Base-by-base conservation (phyloP, 2,888 invertebrate genomes). In the Yponomeuta evonymella region DNA sequence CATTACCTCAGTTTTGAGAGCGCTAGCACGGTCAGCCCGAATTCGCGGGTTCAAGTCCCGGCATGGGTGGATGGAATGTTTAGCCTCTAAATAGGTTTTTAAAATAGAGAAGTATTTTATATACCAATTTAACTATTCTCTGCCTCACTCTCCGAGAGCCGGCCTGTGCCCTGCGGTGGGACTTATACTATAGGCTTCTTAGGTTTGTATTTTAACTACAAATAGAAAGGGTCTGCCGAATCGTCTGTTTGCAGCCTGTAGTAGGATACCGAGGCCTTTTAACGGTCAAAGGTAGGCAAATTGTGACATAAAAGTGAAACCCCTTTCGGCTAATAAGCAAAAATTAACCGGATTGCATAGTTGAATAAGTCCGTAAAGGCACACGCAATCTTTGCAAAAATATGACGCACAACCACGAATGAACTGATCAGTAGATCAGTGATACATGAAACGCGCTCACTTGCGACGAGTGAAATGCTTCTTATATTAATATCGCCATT, bases 401-500 rank as follows among this genome's bases (percentile, higher is more conserved):
- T 30, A 65, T 30, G 29, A 67, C 23, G 48, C 9, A 43, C 23
- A 15, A 48, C 67, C 23, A 67, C 67, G 67, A 43, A 67, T 48
- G 9, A 43, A 36, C 23, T 48, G 23, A 48, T 43, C 48, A 23
- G 15, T 9, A 43, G 48, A 33, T 36, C 67, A 36, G 48, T 68
- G 68, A 48, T 68, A 51, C 68, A 23, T 51, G 8, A 12, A 67
- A 71, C 67, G 23, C 71, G 48, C 43, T 36, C 29, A 67, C 23
- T 29, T 65, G 43, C 23, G 33, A 33, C 51, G 43, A 36, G 67
- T 62, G 64, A 36, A 63, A n/a, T n/a, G 51, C 23, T 68, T 48
- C 68, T 48, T 11, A 48, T 48, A 69, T 64, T 62, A 64, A 64
- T 64, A 67, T 69, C 10, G 33, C 67, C 64, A 48, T 69, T 30